These are phyloP conservation scores for Callopanchax toddi DNA, from an alignment of 2,113 vertebrate species.

Conservation along the genomic window DNA sequence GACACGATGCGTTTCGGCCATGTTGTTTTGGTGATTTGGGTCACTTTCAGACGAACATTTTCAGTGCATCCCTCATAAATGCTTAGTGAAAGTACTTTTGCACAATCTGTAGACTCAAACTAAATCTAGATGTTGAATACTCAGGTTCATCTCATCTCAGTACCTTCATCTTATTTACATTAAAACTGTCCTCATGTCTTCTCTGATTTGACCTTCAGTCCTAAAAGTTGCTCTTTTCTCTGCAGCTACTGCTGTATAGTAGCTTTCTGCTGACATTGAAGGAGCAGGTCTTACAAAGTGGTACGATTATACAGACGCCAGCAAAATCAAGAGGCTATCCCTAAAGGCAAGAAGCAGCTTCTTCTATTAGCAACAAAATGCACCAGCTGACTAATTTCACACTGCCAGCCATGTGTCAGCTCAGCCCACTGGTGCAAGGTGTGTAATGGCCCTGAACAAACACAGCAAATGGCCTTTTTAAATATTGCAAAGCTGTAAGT, in stretches of 20 bases:
- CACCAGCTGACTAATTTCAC: slow-evolving; percentile 33
- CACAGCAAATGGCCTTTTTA: slow-evolving; percentile 26
- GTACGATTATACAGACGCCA: not conserved
- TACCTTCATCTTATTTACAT: no score
- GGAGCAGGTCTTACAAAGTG: not conserved
- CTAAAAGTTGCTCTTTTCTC: not conserved
- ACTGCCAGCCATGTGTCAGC: slow-evolving; percentile 17
- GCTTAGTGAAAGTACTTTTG: no score
- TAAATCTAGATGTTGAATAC: no score
- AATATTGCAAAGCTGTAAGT: slow-evolving; percentile 26
- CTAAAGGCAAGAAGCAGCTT: slow-evolving; percentile 4
- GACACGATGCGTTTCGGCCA: no score
- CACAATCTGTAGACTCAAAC: no score
- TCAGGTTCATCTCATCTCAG: no score
- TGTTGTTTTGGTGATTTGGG: no score
- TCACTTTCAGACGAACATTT: no score
- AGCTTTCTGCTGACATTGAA: not conserved
- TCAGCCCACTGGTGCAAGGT: slow-evolving; percentile 4
- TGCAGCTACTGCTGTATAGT: not conserved
- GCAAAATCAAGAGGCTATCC: slow-evolving; percentile 5
- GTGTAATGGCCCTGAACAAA: slow-evolving; percentile 41
- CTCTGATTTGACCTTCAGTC: not conserved
- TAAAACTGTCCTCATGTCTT: no score
- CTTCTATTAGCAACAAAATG: slow-evolving; percentile 20
- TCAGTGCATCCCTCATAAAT: no score